Conservation (phyloP, 1,140 invertebrate species). For the Drosophila sturtevanti region DNA sequence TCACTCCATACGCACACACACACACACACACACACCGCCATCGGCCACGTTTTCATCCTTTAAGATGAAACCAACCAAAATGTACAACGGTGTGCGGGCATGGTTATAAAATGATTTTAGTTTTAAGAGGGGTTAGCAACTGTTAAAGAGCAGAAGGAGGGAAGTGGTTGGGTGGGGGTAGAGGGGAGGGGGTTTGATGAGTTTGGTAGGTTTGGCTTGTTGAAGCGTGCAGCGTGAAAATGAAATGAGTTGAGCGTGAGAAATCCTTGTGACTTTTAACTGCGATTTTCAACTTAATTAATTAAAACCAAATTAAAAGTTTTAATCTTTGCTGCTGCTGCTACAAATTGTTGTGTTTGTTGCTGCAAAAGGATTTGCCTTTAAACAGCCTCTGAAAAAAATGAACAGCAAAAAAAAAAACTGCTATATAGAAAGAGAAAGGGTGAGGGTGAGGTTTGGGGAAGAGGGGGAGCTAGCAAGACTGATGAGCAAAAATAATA, state of each 20-base stretch:
- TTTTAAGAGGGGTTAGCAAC: not conserved
- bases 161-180: not conserved
- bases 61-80: not conserved
- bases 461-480: not conserved
- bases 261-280: constrained; percentile 70
- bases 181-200: not conserved
- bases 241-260: constrained; percentile 27
- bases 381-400: not conserved
- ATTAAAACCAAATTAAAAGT: constrained; percentile 82
- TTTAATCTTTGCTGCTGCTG: constrained; percentile 62
- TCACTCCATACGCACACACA: not conserved
- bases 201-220: not conserved
- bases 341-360: constrained; percentile 60
- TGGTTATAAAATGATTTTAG: not conserved
- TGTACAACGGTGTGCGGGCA: not conserved
- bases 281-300: constrained; percentile 81
- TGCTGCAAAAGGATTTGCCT: constrained; percentile 58
- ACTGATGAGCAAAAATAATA: constrained; percentile 76
- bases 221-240: constrained; percentile 42
- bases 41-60: not conserved
- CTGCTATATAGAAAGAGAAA: not conserved
- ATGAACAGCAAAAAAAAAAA: not conserved
- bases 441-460: not conserved
- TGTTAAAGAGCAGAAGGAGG: no score
- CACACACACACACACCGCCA: not conserved